Evolutionary conservation across 1,140 invertebrate genomes (phyloP), one percentile per base, ranked within the genome.

Genomic region (Dinoponera quadriceps): DNA sequence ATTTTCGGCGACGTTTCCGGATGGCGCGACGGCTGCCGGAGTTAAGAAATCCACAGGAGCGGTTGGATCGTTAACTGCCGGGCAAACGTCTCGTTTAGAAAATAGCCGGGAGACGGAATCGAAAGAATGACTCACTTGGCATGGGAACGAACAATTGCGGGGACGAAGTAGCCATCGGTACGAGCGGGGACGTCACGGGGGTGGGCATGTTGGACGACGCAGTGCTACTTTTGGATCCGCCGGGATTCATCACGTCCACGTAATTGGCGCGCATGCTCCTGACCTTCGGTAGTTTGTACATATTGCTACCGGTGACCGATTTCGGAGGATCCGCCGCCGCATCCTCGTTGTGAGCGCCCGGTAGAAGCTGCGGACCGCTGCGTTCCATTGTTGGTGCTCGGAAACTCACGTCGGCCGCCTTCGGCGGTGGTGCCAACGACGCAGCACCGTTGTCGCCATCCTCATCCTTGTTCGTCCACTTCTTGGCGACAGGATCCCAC

Each of bases 381-480:
- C 73, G 83, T 82, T 87, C 81, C 9, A 80, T 59, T n/a, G 29
- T 44, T 2, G 80, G 63, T 44, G 85, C 49, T 33, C 90, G 91
- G 2, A 94, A 92, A 68, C 91, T 92, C 82, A 95, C 91, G 20
- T 96, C 96, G 2, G 95, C 88, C 92, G 96, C 96, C 92, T 96
- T 97, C 7, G 97, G 97, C 54, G 98, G 98, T 83, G 97, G 97
- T 86, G 96, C 96, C 57, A 96, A 93, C 44, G 96, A 94, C 57
- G 90, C 92, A 11, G 95, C 91, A n/a, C 93, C 90, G 44, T 94
- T 95, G 4, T 96, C 96, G 14, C 95, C 95, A 89, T 96, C 96
- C 59, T 96, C 96, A 88, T 98, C 97, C 60, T 96, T 96, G 93
- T 98, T 98, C n/a, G 96, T 95, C 98, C 98, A 99, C 83, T 95